Evolutionary conservation across 2,797 vertebrate genomes (phyloP), one percentile per base, ranked within the genome.

Genomic region (Antennarius maculatus): DNA sequence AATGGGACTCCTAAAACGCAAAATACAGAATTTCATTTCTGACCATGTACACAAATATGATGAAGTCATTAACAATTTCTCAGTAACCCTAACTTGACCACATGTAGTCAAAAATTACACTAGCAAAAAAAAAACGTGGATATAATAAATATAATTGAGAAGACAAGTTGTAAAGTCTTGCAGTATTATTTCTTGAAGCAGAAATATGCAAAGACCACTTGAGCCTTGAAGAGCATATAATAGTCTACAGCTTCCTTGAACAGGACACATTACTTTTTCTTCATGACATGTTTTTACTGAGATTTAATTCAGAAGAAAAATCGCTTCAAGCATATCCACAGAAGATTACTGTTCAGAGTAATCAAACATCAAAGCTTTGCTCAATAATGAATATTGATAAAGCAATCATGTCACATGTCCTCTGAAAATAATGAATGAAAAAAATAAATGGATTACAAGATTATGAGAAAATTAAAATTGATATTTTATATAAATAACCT

Each of bases 1-100:
- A 97, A 96, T 59, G 94, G 96, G 74, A 98, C 85, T 76, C 96
- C 98, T 99, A 82, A 0, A 69, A 79, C 52, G n/a, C 31, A 52
- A 79, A 77, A 69, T 43, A 79, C 6, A 16, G 28, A 60, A 47
- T 7, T 62, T 31, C 17, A 53, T 17, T 27, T 28, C 7, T 48
- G 27, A 60, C 15, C 10, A 68, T 11, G 46, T 11, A 66, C 60
- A 59, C 31, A 59, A 43, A 58, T 31, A 23, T 1, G 12, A 27
- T 55, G 12, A 60, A 15, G 2, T 42, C 31, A 63, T 27, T 16
- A 14, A 58, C 11, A 18, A 9, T 52, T 12, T 41, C 8, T 15
- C 37, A 67, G 34, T 28, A 68, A 18, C 47, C 9, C 15, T 66
- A 53, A 50, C 48, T 27, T 49, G 34, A n/a, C 17, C 16, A 48